Evolutionary conservation across 2,113 vertebrate species (phyloP), one percentile per base, ranked within the genome.

Genomic region (Neolamprologus longior): DNA sequence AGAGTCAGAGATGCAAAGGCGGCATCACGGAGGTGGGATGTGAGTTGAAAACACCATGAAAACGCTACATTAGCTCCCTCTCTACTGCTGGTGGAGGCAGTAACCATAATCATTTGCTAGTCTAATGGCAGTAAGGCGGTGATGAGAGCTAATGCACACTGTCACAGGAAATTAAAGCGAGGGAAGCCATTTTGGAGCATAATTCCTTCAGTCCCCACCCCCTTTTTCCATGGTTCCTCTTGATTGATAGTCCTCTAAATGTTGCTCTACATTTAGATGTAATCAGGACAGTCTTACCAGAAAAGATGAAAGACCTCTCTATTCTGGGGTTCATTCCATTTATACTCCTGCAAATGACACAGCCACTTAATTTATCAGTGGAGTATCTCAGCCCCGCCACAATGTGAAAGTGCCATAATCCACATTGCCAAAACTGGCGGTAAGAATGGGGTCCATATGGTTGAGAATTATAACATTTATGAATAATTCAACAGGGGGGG

Each of bases 221-320:
- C 85, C 83, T 85, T 90, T 92, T 90, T 91, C 84, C 86, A 86
- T 86, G 85, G 76, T 83, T 95, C 82, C 55, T 53, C 83, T 95
- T 96, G 96, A 97, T 96, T 96, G 96, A 96, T 96, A 92, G 94
- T 93, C 93, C 92, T 95, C 93, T 92, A 95, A 96, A 96, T 95
- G 95, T 95, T 96, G 93, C 95, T 93, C 96, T 95, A 95, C 96
- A 97, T 97, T 97, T 96, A 96, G 96, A 96, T 96, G 93, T 95
- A 96, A 97, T 96, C 96, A 95, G 95, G 95, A 94, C 93, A 86
- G 95, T 94, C 94, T 96, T 95, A 96, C 95, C 95, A 94, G 90
- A 90, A 93, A 95, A 97, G 96, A 97, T 96, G 94, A 96, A 97
- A 96, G 95, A 95, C 93, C 91, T 93, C 94, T 94, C 96, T 96